These are phyloP conservation scores for Phoenoteleia sp. DNA, from an alignment of 2,888 invertebrate genomes.

Conservation along the genomic window DNA sequence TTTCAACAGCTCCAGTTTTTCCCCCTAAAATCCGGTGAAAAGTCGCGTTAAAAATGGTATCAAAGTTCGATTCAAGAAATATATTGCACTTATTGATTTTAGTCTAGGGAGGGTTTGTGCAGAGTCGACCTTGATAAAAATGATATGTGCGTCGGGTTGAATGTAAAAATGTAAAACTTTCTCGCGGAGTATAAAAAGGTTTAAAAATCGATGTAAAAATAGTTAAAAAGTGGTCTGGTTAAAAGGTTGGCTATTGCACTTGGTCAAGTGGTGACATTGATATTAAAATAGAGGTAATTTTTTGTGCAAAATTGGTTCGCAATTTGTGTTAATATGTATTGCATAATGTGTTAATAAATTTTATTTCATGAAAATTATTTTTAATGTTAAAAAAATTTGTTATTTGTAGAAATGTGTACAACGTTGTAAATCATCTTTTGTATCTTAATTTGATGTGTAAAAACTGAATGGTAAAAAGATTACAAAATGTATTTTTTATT, in stretches of 20 bases:
- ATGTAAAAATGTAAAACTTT: constrained; percentile 26
- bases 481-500: too few relatives aligned
- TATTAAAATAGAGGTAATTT: too few relatives aligned
- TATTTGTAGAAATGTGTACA: too few relatives aligned
- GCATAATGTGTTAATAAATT: too few relatives aligned
- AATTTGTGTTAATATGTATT: too few relatives aligned
- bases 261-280: too few relatives aligned
- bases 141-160: constrained; percentile 55
- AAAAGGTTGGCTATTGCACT: constrained; percentile 10
- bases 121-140: constrained; percentile 26
- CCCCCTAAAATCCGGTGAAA: neutral
- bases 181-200: neutral
- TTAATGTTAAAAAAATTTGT: too few relatives aligned
- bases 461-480: too few relatives aligned
- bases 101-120: constrained; percentile 35
- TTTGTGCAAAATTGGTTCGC: too few relatives aligned
- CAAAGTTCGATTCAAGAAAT: constrained; percentile 43
- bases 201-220: neutral
- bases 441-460: too few relatives aligned
- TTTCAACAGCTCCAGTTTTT: constrained; percentile 61
- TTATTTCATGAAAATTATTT: too few relatives aligned
- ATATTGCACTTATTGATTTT: constrained; percentile 11
- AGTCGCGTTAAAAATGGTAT: constrained; percentile 42
- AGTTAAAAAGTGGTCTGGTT: neutral
- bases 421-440: too few relatives aligned